phyloP scores from a whole-genome alignment of 2,113 vertebrate genomes.

The Ptilorrhoa leucosticta region DNA sequence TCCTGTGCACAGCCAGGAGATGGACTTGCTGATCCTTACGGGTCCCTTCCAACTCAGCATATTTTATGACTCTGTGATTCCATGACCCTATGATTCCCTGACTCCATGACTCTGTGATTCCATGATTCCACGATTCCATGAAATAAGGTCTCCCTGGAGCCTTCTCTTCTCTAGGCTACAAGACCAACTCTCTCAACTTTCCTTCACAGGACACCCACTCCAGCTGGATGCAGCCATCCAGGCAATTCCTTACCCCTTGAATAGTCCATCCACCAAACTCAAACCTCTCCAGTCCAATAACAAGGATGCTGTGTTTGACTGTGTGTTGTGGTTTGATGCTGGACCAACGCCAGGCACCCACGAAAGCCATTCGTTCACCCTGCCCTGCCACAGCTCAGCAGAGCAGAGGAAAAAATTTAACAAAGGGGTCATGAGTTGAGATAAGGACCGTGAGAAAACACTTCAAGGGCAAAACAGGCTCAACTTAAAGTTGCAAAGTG shows the following conservation, averaged over 20 bases:
- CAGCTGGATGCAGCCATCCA: neutral
- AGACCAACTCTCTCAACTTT: neutral
- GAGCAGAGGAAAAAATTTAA: too few species aligned
- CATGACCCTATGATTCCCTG: rapidly evolving
- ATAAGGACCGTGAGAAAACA: too few species aligned
- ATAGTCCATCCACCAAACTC: neutral
- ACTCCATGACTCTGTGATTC: neutral
- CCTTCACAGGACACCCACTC: neutral
- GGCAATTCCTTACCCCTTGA: rapidly evolving
- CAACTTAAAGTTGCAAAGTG: too few species aligned
- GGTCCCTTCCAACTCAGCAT: neutral
- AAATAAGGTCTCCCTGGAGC: neutral
- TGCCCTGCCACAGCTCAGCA: too few species aligned
- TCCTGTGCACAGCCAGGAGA: neutral
- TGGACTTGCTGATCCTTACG: neutral
- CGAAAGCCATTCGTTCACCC: too few species aligned
- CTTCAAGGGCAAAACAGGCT: too few species aligned
- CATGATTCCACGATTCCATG: neutral
- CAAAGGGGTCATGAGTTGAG: too few species aligned
- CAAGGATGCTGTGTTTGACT: neutral
- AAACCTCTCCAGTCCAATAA: neutral
- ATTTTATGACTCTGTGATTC: rapidly evolving
- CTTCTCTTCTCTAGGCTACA: neutral
- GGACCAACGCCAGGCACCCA: too few species aligned
- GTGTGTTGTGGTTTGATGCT: too few species aligned